phyloP scores from a whole-genome alignment of 2,797 vertebrate species.

The Rhyacichthys aspro region DNA sequence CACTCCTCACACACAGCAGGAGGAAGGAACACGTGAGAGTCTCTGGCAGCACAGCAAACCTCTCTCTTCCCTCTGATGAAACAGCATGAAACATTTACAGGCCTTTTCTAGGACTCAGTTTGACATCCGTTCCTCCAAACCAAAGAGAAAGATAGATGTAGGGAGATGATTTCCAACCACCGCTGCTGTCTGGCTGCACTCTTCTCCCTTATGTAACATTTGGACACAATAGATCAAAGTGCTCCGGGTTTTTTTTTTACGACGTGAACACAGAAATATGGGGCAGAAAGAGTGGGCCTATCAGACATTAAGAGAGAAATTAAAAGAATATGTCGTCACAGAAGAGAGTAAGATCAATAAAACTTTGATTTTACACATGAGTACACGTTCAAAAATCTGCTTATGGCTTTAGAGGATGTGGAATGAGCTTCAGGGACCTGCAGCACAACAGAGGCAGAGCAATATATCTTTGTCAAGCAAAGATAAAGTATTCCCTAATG shows the following conservation, averaged over 20 bases:
- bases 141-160: slow-evolving; percentile 3
- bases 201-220: slow-evolving; percentile 35
- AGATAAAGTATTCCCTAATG: slow-evolving; percentile 57
- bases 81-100: slow-evolving; percentile 69
- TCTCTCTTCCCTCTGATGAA: slow-evolving; percentile 50
- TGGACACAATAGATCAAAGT: slow-evolving; percentile 37
- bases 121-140: slow-evolving; percentile 45
- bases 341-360: slow-evolving; percentile 42
- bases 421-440: slow-evolving; percentile 14
- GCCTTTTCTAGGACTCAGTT: slow-evolving; percentile 61
- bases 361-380: too few species aligned
- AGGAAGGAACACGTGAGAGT: slow-evolving; percentile 38
- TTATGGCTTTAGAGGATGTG: background rate
- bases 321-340: slow-evolving; percentile 25
- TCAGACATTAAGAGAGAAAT: background rate
- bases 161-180: slow-evolving; percentile 33
- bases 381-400: background rate
- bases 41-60: slow-evolving; percentile 42
- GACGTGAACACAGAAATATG: slow-evolving; percentile 5
- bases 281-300: slow-evolving; percentile 8
- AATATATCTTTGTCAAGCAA: slow-evolving; percentile 56
- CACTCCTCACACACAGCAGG: slow-evolving; percentile 13
- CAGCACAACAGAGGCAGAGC: slow-evolving; percentile 8
- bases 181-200: slow-evolving; percentile 20
- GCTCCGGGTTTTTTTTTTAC: background rate